Evolutionary conservation across 2,888 invertebrate genomes (phyloP).

Genomic region (Ectemnius cavifrons): DNA sequence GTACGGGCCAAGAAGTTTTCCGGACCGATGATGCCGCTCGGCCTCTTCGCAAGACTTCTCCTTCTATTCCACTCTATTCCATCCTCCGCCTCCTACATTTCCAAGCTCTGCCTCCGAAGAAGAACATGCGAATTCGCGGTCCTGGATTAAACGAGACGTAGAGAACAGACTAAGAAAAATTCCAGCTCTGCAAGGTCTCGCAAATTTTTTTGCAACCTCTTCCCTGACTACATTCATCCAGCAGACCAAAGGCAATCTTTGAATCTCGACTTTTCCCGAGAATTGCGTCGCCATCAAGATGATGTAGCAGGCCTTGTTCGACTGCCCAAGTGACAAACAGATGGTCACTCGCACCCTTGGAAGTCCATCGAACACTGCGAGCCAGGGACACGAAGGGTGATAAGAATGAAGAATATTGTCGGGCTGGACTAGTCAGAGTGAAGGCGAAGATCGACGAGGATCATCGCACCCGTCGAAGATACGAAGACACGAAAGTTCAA

Average conservation of each 20-base stretch:
- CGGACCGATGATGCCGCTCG: slow-evolving; percentile 24
- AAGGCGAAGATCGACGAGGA: background rate
- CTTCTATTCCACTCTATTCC: slow-evolving; percentile 1
- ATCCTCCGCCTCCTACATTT: background rate
- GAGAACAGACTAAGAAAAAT: no score
- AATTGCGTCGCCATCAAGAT: no score
- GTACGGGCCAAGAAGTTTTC: slow-evolving; percentile 54
- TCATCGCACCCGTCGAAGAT: background rate
- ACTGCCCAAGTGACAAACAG: no score
- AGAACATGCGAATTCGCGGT: no score
- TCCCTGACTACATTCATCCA: no score
- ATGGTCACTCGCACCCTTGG: no score
- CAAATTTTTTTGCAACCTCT: background rate
- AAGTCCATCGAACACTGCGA: background rate
- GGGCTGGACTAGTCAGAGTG: background rate
- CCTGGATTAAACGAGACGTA: no score
- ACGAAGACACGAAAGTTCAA: background rate
- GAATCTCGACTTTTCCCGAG: no score
- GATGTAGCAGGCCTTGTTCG: no score
- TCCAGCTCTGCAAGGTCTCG: no score
- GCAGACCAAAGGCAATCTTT: no score
- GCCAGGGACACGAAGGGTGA: background rate
- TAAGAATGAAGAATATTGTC: background rate
- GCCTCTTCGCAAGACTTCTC: slow-evolving; percentile 8
- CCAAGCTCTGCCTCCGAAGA: no score